phyloP scores from a whole-genome alignment of 2,113 vertebrate species.

The Paralichthys olivaceus region DNA sequence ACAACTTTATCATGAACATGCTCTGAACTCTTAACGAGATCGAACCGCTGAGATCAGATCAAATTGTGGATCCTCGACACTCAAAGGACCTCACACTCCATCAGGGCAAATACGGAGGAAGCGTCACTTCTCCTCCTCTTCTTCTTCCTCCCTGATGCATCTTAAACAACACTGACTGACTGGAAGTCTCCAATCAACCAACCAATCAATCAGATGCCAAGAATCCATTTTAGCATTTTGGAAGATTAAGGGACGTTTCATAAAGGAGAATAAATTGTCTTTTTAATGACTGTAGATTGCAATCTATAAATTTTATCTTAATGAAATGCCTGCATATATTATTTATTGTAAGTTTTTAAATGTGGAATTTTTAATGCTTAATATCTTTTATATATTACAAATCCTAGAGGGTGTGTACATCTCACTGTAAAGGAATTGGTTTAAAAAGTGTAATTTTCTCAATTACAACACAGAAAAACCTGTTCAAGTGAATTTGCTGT shows the following conservation, averaged over 20 bases:
- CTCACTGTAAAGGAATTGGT: constrained; percentile 99
- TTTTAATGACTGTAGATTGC: constrained; percentile 90
- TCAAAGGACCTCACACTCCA: constrained; percentile 62
- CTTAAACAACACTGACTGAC: constrained; percentile 55
- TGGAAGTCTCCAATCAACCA: constrained; percentile 70
- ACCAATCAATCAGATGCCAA: constrained; percentile 79
- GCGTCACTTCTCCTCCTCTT: constrained; percentile 15
- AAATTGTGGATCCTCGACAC: constrained; percentile 24
- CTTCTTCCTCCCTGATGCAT: constrained; percentile 34
- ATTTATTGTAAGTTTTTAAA: constrained; percentile 99
- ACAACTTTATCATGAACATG: constrained; percentile 99
- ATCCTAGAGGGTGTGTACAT: constrained; percentile 98
- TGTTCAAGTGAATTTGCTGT: constrained; percentile 91
- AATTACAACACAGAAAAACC: constrained; percentile 85
- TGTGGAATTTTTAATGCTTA: constrained; percentile 99
- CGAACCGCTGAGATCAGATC: constrained; percentile 42
- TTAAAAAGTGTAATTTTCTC: constrained; percentile 99
- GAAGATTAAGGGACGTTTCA: constrained; percentile 82
- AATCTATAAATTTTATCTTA: constrained; percentile 96
- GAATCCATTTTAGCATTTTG: constrained; percentile 80
- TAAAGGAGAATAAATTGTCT: constrained; percentile 84
- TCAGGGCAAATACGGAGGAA: constrained; percentile 56
- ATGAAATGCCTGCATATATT: constrained; percentile 99
- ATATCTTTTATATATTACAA: constrained; percentile 98
- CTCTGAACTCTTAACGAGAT: constrained; percentile 67